Evolutionary conservation across 2,888 invertebrate species (phyloP), one percentile per base, ranked within the genome.

Genomic region (Mythimna ferrago): DNA sequence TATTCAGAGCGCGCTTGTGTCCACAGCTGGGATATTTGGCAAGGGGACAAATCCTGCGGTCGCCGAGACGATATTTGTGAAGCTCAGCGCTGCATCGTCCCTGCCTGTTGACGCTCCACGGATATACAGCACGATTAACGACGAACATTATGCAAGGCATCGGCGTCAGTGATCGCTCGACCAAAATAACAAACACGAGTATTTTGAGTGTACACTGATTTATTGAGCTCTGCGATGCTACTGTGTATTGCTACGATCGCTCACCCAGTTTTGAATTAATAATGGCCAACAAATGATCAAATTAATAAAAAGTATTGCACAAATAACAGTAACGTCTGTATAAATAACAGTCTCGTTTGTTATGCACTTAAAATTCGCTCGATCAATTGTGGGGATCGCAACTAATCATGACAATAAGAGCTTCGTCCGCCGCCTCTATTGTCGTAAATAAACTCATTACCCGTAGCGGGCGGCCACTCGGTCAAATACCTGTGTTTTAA

Each of bases 1-100:
- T 94, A 95, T 96, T 94, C 96, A 91, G 92, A 87, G 88, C 89
- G 90, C 92, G 88, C 88, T 89, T 90, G 89, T 92, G 94, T 93
- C 92, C 93, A 91, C 94, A 94, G 94, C 93, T 93, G 94, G 92
- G 92, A 90, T 92, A 93, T 95, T 96, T 96, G 95, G 95, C 95
- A 94, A 92, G 86, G 90, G 91, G 90, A 93, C 93, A 93, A 93
- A 87, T 90, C 90, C 89, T 90, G 89, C 83, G 86, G 77, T 80
- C 81, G 85, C 79, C 84, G 88, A 88, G 84, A 86, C 87, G 73
- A 84, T 82, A 88, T 88, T 88, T 87, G 84, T 87, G 82, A 71
- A 80, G 80, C 85, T 86, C 86, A 83, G 80, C 85, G 74, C 73
- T 88, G 86, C 89, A 87, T 79, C 87, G 86, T 81, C 86, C 85